phyloP scores from a whole-genome alignment of 2,797 vertebrate genomes.

The Phalloptychus januarius region DNA sequence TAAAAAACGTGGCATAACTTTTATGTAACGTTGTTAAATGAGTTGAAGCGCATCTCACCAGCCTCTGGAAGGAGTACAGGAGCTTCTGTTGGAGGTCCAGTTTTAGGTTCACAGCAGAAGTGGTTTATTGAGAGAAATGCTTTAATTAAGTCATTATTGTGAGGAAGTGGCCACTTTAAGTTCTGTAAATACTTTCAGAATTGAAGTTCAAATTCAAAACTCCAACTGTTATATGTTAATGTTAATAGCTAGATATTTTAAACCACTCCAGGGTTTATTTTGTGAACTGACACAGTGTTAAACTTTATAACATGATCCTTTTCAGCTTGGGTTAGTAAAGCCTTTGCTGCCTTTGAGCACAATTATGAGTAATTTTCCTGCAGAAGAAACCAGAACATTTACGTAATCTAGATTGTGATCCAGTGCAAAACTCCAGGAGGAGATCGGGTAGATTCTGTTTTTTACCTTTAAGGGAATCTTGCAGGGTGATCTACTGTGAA shows the following conservation, averaged over 20 bases:
- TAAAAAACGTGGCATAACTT: background rate
- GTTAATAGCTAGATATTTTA: background rate
- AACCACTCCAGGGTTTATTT: background rate
- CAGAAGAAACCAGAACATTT: background rate
- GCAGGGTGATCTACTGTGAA: background rate
- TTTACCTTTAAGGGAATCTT: constrained; percentile 1
- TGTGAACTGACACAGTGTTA: background rate
- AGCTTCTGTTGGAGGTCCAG: background rate
- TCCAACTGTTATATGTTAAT: constrained; percentile 5
- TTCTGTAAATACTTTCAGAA: constrained; percentile 18
- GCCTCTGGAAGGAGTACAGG: background rate
- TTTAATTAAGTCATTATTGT: background rate
- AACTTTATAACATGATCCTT: background rate
- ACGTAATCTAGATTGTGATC: background rate
- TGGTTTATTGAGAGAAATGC: background rate
- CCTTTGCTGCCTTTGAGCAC: background rate
- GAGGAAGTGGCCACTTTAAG: background rate
- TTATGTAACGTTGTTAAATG: background rate
- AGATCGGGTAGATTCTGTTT: constrained; percentile 11
- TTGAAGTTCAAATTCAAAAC: constrained; percentile 18
- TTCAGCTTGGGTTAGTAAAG: background rate
- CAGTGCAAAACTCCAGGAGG: constrained; percentile 7
- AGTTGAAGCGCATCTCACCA: background rate
- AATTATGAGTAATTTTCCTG: background rate
- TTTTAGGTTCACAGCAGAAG: background rate